These are phyloP conservation scores for Xestobium rufovillosum DNA, from an alignment of 2,888 invertebrate genomes.

Conservation along the genomic window DNA sequence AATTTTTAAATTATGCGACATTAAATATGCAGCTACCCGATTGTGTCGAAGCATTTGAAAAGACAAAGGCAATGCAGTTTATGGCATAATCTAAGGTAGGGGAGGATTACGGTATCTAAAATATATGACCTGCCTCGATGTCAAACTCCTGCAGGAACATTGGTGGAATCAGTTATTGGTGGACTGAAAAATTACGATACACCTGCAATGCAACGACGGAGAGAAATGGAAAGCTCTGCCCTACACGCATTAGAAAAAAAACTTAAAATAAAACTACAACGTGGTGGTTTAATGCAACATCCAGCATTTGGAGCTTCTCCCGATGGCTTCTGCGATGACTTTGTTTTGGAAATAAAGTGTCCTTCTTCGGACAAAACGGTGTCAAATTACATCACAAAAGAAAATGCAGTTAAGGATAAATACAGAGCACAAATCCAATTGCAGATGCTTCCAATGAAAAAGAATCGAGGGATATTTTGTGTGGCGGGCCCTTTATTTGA, in stretches of 20 bases:
- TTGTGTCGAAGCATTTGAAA: too few species aligned
- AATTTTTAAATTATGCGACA: too few species aligned
- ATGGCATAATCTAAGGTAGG: slow-evolving; percentile 18
- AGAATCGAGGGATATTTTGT: slow-evolving; percentile 11
- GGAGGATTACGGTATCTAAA: slow-evolving; percentile 17
- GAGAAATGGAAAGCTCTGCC: slow-evolving; percentile 14
- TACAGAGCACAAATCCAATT: slow-evolving; percentile 18
- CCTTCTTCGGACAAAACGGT: slow-evolving; percentile 14
- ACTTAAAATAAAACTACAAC: slow-evolving; percentile 10
- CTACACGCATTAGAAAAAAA: slow-evolving; percentile 7
- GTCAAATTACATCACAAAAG: slow-evolving; percentile 14
- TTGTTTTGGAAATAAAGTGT: slow-evolving; percentile 21
- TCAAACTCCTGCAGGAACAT: slow-evolving; percentile 21
- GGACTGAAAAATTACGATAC: slow-evolving; percentile 18
- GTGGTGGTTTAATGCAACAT: slow-evolving; percentile 14
- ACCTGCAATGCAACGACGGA: slow-evolving; percentile 24
- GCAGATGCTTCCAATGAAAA: slow-evolving; percentile 17
- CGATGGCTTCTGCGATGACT: slow-evolving; percentile 19
- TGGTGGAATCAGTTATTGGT: slow-evolving; percentile 23
- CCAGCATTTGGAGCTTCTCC: slow-evolving; percentile 15
- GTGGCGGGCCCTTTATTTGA: slow-evolving; percentile 10
- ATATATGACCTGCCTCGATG: slow-evolving; percentile 18
- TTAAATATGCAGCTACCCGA: too few species aligned
- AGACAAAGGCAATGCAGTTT: slow-evolving; percentile 10
- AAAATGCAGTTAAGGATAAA: slow-evolving; percentile 14